Percentiles rank a stretch among this genome's conserved stretches.
phyloP scores from a whole-genome alignment of 2,113 vertebrate genomes.

The Sander vitreus region DNA sequence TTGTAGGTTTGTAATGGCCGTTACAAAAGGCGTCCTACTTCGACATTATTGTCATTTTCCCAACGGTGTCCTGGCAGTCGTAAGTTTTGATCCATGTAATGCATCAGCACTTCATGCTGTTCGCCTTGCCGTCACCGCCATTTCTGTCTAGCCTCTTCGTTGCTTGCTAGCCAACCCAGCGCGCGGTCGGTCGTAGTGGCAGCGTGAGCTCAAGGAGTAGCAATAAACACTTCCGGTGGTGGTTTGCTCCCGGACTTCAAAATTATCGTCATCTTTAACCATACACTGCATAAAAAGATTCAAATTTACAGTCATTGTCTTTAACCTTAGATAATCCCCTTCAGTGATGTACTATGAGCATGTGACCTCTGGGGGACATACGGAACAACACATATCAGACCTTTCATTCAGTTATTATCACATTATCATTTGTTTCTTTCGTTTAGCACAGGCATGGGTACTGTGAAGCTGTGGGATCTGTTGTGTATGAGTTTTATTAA shows the following conservation, averaged over 20 bases:
- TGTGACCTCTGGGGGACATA: background rate
- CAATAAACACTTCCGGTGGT: slow-evolving; percentile 64
- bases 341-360: background rate
- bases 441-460: no score
- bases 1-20: slow-evolving; percentile 62
- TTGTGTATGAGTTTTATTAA: background rate
- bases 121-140: slow-evolving; percentile 83
- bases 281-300: slow-evolving; percentile 20
- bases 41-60: slow-evolving; percentile 73
- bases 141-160: slow-evolving; percentile 82
- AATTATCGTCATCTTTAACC: slow-evolving; percentile 37
- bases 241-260: slow-evolving; percentile 35
- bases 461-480: background rate
- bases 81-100: slow-evolving; percentile 67
- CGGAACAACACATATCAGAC: background rate
- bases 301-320: slow-evolving; percentile 57
- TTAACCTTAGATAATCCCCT: background rate
- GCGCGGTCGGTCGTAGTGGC: slow-evolving; percentile 63
- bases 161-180: slow-evolving; percentile 68
- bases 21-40: slow-evolving; percentile 73
- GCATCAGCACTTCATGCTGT: slow-evolving; percentile 82
- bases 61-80: slow-evolving; percentile 68
- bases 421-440: background rate
- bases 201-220: slow-evolving; percentile 48
- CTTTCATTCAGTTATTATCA: background rate